phyloP scores from a whole-genome alignment of 2,888 invertebrate species.

The Lottia scabra region DNA sequence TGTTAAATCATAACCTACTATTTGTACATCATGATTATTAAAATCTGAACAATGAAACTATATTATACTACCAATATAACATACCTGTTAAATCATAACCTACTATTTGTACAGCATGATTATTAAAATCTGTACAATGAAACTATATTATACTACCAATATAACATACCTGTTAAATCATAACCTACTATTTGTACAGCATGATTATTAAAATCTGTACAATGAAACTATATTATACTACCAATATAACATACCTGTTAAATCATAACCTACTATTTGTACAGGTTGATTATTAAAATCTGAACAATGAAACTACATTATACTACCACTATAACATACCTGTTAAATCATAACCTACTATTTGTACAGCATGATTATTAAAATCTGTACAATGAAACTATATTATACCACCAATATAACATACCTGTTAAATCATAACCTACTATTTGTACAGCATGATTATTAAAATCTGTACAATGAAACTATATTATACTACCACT shows the following conservation, averaged over 20 bases:
- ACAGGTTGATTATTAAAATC: slow-evolving; percentile 84
- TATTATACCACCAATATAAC: slow-evolving; percentile 87
- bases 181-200: slow-evolving; percentile 88
- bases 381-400: slow-evolving; percentile 82
- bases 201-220: slow-evolving; percentile 82
- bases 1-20: slow-evolving; percentile 88
- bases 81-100: slow-evolving; percentile 89
- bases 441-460: slow-evolving; percentile 86
- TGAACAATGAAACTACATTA: slow-evolving; percentile 85
- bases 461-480: slow-evolving; percentile 81
- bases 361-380: slow-evolving; percentile 85
- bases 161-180: too few species aligned
- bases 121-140: slow-evolving; percentile 81
- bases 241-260: too few species aligned
- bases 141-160: slow-evolving; percentile 85
- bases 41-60: slow-evolving; percentile 82
- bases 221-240: slow-evolving; percentile 85
- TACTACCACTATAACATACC: slow-evolving; percentile 87
- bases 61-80: slow-evolving; percentile 87
- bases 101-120: slow-evolving; percentile 86
- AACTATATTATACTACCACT: slow-evolving; percentile 85
- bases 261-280: slow-evolving; percentile 85
- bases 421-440: slow-evolving; percentile 89
- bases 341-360: slow-evolving; percentile 88
- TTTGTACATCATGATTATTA: slow-evolving; percentile 85